Conservation (phyloP, 2,113 vertebrate species). For the Marmota monax region DNA sequence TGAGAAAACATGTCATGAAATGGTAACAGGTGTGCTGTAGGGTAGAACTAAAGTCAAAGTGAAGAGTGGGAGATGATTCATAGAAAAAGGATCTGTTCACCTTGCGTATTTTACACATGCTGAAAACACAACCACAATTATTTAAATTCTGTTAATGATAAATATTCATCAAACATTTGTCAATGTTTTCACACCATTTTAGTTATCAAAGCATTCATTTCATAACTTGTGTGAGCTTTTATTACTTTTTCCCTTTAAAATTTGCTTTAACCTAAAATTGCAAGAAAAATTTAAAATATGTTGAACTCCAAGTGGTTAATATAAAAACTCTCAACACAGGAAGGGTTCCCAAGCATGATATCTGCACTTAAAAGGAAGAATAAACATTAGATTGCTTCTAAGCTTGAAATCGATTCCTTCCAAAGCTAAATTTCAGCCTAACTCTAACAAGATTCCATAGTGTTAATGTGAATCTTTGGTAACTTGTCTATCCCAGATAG, state of each 20-base stretch:
- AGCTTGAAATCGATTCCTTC: neutral
- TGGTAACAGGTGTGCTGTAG: neutral
- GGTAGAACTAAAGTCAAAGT: neutral
- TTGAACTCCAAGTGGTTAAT: neutral
- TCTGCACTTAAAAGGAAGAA: neutral
- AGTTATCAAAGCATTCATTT: conserved; percentile 20
- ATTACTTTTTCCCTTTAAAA: conserved; percentile 43
- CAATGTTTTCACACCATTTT: conserved; percentile 5
- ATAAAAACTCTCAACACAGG: neutral
- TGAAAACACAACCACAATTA: neutral
- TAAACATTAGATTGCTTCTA: neutral
- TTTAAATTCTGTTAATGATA: conserved; percentile 4
- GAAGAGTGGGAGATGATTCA: neutral
- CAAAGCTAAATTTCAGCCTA: conserved; percentile 24
- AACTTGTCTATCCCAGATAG: neutral
- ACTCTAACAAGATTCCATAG: conserved; percentile 22
- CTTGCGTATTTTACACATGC: neutral
- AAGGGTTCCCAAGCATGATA: neutral
- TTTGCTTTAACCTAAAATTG: conserved; percentile 27
- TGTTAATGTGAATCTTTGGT: conserved; percentile 47
- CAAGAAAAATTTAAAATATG: conserved; percentile 18
- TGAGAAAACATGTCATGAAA: neutral
- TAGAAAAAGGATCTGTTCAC: neutral
- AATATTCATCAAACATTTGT: neutral
- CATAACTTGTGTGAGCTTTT: neutral